Evolutionary conservation across 2,888 invertebrate species (phyloP), one percentile per base, ranked within the genome.

Genomic region (Seira sanloemensis): DNA sequence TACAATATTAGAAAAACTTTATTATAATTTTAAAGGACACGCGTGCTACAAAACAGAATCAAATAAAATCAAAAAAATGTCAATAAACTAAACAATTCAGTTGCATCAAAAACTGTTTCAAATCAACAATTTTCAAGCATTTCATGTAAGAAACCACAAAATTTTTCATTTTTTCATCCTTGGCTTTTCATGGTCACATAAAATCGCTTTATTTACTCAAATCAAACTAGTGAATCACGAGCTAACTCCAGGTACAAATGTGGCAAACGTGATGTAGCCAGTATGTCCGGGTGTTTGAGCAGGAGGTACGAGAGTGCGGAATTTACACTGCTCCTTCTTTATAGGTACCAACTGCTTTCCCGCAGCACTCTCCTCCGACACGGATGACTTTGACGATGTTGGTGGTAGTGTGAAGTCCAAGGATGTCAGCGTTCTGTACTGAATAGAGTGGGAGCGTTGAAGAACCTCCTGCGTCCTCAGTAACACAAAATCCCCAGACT

Each of bases 251-350:
- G 96, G 95, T 9, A 96, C 96, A 73, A 97, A 92, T 0, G 98
- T 96, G 2, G 98, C 98, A 90, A 97, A 96, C 18, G 98, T 99
- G 86, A 99, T 93, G 92, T 96, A 99, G 1, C 99, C 99, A 5
- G 99, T 99, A 91, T 99, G 99, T 0, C 98, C 98, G 0, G 97
- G 96, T 90, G 95, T 94, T 88, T 93, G 93, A 85, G 92, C 90
- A 5, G 96, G 95, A 90, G 96, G 94, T 1, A 94, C 91, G 0
- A 94, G 94, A 12, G 95, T 94, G 26, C 94, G 91, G 90, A 94
- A 93, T 90, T 93, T 94, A 54, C 81, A 82, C 21, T 74, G 80
- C 54, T 89, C 88, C 78, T 89, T 87, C 68, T 88, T 88, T 5
- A 87, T 88, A 5, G 88, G 78, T 62, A 71, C 83, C 67, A 87